A percentile compares a stretch with the other conserved stretches of the same genome.
Evolutionary conservation across 2,797 vertebrate genomes (phyloP).

Genomic region (Clarias pachynema): DNA sequence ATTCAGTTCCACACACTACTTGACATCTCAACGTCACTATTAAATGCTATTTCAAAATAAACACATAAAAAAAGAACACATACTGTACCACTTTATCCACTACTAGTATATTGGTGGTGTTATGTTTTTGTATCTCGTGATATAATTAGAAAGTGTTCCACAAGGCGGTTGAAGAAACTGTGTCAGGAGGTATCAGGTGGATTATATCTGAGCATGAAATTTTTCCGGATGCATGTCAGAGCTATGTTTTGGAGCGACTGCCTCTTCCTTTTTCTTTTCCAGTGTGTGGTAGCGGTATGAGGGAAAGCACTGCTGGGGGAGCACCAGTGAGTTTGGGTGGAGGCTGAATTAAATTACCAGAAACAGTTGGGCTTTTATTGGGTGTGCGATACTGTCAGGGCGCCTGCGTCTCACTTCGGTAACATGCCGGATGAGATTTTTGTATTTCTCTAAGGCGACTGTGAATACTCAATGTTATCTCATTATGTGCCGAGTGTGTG

Average conservation of each 20-base stretch:
- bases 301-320: slow-evolving; percentile 66
- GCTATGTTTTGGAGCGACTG: slow-evolving; percentile 69
- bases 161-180: slow-evolving; percentile 71
- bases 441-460: slow-evolving; percentile 30
- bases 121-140: slow-evolving; percentile 60
- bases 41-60: slow-evolving; percentile 31
- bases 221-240: slow-evolving; percentile 72
- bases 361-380: slow-evolving; percentile 81
- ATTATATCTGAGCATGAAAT: slow-evolving; percentile 74
- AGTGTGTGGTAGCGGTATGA: slow-evolving; percentile 51
- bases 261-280: slow-evolving; percentile 64
- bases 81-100: not conserved
- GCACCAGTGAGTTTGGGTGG: slow-evolving; percentile 63
- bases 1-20: slow-evolving; percentile 26
- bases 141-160: slow-evolving; percentile 58
- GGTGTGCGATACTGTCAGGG: slow-evolving; percentile 73
- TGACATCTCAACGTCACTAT: slow-evolving; percentile 17
- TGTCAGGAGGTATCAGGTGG: slow-evolving; percentile 70
- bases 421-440: slow-evolving; percentile 42
- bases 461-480: slow-evolving; percentile 25
- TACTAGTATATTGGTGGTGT: slow-evolving; percentile 38
- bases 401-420: slow-evolving; percentile 60
- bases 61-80: not conserved
- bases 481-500: slow-evolving; percentile 11
- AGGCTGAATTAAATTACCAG: slow-evolving; percentile 76